Evolutionary conservation across 2,888 invertebrate species (phyloP).

Genomic region (Plusia festucae): DNA sequence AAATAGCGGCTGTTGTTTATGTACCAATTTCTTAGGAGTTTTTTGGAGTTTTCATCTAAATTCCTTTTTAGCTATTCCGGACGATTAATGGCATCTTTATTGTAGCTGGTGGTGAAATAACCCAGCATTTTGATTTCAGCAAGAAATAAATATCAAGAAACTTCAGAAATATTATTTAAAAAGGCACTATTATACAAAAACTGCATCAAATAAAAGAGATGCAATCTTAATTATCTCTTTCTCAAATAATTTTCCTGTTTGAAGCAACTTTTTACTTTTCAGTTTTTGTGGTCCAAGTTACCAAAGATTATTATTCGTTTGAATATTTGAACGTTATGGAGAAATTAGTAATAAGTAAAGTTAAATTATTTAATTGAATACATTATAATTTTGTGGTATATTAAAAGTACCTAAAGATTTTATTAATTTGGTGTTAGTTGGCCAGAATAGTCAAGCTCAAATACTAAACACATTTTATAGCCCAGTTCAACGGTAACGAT

Average conservation of each 20-base stretch:
- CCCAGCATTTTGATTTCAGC: too few relatives aligned
- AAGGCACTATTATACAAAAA: neutral
- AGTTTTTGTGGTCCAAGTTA: neutral
- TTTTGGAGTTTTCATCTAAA: neutral
- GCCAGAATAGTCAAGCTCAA: too few relatives aligned
- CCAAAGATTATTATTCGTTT: neutral
- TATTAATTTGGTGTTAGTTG: too few relatives aligned
- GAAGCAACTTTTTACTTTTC: neutral
- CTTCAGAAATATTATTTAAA: neutral
- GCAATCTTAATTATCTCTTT: neutral
- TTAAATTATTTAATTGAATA: too few relatives aligned
- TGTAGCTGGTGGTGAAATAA: neutral
- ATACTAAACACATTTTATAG: too few relatives aligned
- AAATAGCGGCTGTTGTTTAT: slow-evolving; percentile 2
- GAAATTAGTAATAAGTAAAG: too few relatives aligned
- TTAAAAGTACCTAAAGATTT: too few relatives aligned
- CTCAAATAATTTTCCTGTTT: slow-evolving; percentile 3
- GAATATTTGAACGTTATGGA: too few relatives aligned
- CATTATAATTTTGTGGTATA: too few relatives aligned
- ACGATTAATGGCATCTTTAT: neutral
- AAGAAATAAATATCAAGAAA: too few relatives aligned
- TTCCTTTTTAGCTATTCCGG: neutral
- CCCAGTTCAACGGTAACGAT: too few relatives aligned
- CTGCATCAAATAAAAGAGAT: neutral
- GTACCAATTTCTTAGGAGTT: slow-evolving; percentile 17